phyloP scores from a whole-genome alignment of 2,797 vertebrate species.

The Adrianichthys oophorus region DNA sequence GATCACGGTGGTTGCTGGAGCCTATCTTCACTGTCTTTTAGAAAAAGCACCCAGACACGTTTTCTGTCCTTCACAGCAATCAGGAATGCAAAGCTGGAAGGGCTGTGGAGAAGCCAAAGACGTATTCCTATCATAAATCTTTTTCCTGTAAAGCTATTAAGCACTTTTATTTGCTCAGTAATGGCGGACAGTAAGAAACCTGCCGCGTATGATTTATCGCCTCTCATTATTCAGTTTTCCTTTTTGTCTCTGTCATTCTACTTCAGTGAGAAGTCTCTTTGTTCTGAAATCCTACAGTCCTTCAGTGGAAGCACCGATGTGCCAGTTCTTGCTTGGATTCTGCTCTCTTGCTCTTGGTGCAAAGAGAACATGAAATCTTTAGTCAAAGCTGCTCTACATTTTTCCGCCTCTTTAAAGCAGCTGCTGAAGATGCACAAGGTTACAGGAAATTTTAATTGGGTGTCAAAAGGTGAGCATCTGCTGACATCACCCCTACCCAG shows the following conservation, averaged over 20 bases:
- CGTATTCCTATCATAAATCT: conserved; percentile 5
- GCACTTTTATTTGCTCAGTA: conserved; percentile 24
- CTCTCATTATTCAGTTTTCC: conserved; percentile 22
- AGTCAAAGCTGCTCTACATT: no score
- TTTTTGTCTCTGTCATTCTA: conserved; percentile 1
- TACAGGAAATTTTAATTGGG: conserved; percentile 44
- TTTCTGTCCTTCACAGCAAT: no score
- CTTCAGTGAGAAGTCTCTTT: not conserved
- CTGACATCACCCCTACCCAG: conserved; percentile 37
- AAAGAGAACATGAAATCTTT: no score
- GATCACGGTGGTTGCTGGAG: no score
- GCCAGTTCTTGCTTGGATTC: no score
- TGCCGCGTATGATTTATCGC: conserved; percentile 32
- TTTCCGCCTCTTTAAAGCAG: conserved; percentile 1
- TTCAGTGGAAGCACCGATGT: no score
- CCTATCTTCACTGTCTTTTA: no score
- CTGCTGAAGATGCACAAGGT: conserved; percentile 13
- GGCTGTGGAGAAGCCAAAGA: not conserved
- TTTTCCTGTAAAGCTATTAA: conserved; percentile 15
- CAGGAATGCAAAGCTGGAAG: no score
- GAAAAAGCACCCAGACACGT: no score
- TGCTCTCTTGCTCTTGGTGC: no score
- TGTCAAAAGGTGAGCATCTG: conserved; percentile 44
- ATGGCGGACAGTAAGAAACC: conserved; percentile 6
- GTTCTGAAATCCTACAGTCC: no score